phyloP scores from a whole-genome alignment of 2,888 invertebrate species.

The Matsumyia berberina region DNA sequence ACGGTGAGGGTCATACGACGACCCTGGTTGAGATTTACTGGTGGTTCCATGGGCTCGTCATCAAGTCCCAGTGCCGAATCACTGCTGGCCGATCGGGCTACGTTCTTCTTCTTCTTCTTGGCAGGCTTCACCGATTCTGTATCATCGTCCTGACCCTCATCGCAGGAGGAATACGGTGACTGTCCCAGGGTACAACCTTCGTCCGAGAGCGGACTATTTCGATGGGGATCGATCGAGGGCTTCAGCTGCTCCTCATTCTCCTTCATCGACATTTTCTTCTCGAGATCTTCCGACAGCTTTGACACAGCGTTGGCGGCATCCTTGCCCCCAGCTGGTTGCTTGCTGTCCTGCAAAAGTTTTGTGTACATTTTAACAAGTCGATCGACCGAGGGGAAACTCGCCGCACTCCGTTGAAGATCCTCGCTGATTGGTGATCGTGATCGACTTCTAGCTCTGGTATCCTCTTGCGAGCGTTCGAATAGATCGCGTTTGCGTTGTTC shows the following conservation, averaged over 20 bases:
- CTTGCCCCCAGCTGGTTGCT: slow-evolving; percentile 46
- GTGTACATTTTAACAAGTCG: slow-evolving; percentile 78
- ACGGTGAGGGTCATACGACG: slow-evolving; percentile 84
- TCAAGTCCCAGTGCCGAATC: slow-evolving; percentile 83
- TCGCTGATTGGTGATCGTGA: slow-evolving; percentile 41
- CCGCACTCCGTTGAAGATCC: slow-evolving; percentile 25
- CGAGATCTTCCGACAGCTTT: slow-evolving; percentile 67
- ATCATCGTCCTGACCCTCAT: slow-evolving; percentile 78
- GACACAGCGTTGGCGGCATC: slow-evolving; percentile 29
- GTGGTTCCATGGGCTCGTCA: slow-evolving; percentile 79
- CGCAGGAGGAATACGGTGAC: slow-evolving; percentile 82
- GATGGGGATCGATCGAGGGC: slow-evolving; percentile 72
- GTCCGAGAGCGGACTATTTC: slow-evolving; percentile 81
- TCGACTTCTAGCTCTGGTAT: slow-evolving; percentile 69
- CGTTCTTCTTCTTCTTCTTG: slow-evolving; percentile 80
- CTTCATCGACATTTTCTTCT: slow-evolving; percentile 53
- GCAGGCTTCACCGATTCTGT: slow-evolving; percentile 55
- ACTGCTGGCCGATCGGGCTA: slow-evolving; percentile 83
- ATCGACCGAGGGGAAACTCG: slow-evolving; percentile 77
- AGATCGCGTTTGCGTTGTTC: slow-evolving; percentile 65
- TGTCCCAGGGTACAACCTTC: slow-evolving; percentile 82
- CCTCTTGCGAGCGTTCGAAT: slow-evolving; percentile 60
- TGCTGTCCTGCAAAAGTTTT: slow-evolving; percentile 75
- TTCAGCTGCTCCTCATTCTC: slow-evolving; percentile 53
- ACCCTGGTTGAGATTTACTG: slow-evolving; percentile 74